Conservation (phyloP, 2,888 invertebrate genomes). For the Zaprionus obscuricornis region DNA sequence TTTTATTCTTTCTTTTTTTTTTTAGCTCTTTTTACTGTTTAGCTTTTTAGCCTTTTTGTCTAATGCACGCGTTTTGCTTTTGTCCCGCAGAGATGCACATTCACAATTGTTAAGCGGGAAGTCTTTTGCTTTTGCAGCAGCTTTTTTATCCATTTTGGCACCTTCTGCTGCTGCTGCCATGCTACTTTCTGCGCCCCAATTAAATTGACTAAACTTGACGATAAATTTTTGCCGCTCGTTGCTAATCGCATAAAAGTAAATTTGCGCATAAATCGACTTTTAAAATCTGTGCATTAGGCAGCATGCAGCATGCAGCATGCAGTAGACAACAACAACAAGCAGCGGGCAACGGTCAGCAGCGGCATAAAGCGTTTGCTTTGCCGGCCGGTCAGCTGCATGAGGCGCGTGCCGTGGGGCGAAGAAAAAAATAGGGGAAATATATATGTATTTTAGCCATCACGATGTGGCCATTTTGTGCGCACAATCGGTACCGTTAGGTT, state of each 20-base stretch:
- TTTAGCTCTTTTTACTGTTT: slow-evolving; percentile 5
- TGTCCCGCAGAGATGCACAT: slow-evolving; percentile 10
- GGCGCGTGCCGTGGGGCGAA: slow-evolving; percentile 57
- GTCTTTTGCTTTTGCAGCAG: slow-evolving; percentile 1
- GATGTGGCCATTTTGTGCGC: slow-evolving; percentile 76
- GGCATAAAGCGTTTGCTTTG: slow-evolving; percentile 21
- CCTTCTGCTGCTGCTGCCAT: slow-evolving; percentile 45
- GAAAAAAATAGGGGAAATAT: neutral
- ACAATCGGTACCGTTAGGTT: slow-evolving; percentile 77
- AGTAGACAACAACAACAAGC: no score
- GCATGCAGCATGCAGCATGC: neutral
- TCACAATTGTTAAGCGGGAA: neutral
- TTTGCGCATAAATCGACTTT: slow-evolving; percentile 76
- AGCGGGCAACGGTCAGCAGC: neutral
- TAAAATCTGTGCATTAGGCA: slow-evolving; percentile 50
- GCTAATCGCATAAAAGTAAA: slow-evolving; percentile 80
- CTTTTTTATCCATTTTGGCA: slow-evolving; percentile 48
- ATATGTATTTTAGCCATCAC: slow-evolving; percentile 62
- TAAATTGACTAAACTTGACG: slow-evolving; percentile 77
- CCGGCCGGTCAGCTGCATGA: slow-evolving; percentile 54
- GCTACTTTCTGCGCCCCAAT: slow-evolving; percentile 64
- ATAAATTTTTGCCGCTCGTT: slow-evolving; percentile 72
- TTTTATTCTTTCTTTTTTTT: neutral
- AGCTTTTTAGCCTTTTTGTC: slow-evolving; percentile 54
- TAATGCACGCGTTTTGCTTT: slow-evolving; percentile 46